phyloP scores from a whole-genome alignment of 1,140 invertebrate genomes.

The Carposina sasakii region DNA sequence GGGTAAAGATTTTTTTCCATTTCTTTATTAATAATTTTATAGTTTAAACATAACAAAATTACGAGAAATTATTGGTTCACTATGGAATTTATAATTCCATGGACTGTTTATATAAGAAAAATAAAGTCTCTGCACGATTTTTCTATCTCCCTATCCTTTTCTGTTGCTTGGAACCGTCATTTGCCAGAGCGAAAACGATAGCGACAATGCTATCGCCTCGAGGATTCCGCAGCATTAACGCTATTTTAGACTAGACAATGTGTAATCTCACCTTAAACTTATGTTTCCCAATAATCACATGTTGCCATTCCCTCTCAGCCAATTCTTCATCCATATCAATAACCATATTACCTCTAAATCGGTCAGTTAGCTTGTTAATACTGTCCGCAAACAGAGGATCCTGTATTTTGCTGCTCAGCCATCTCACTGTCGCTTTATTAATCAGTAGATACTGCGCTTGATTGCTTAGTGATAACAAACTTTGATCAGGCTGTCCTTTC shows the following conservation, averaged over 20 bases:
- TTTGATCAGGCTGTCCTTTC: slow-evolving; percentile 42
- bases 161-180: no score
- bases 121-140: no score
- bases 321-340: slow-evolving; percentile 77
- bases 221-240: no score
- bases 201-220: no score
- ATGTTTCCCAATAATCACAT: slow-evolving; percentile 79
- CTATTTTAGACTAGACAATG: no score
- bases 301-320: slow-evolving; percentile 83
- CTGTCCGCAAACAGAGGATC: slow-evolving; percentile 68
- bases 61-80: no score
- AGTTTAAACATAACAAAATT: slow-evolving; percentile 9
- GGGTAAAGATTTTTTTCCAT: no score
- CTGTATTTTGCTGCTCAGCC: slow-evolving; percentile 76
- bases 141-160: no score
- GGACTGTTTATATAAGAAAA: no score
- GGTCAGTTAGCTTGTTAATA: slow-evolving; percentile 73
- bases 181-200: no score
- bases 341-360: slow-evolving; percentile 82
- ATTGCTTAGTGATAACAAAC: slow-evolving; percentile 84
- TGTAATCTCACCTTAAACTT: slow-evolving; percentile 76
- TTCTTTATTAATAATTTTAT: slow-evolving; percentile 9
- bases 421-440: slow-evolving; percentile 82
- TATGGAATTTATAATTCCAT: no score
- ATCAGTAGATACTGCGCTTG: slow-evolving; percentile 92